These are phyloP conservation scores for Hystrix brachyura DNA, from an alignment of 2,113 vertebrate genomes.

Conservation along the genomic window DNA sequence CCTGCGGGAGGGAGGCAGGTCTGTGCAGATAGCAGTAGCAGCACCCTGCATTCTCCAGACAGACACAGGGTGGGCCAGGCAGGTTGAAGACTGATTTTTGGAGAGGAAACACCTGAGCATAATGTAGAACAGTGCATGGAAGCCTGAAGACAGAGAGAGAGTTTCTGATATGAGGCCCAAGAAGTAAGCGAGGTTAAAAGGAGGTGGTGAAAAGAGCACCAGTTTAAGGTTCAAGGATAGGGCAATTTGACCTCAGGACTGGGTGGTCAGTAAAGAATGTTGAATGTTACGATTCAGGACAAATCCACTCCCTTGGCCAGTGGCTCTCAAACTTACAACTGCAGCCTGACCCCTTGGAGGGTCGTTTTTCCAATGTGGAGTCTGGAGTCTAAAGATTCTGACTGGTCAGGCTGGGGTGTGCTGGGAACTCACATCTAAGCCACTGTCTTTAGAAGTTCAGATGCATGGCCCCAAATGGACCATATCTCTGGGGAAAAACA, in stretches of 20 bases:
- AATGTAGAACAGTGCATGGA: background rate
- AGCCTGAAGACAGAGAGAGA: background rate
- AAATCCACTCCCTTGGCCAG: background rate
- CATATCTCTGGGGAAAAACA: background rate
- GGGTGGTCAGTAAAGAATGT: too few species aligned
- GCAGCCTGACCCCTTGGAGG: background rate
- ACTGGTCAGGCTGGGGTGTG: too few species aligned
- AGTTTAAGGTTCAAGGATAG: too few species aligned
- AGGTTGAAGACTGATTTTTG: background rate
- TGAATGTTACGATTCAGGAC: background rate
- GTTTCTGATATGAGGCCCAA: background rate
- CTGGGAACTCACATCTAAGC: background rate
- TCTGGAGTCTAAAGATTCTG: background rate
- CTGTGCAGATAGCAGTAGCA: fast-evolving
- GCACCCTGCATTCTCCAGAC: background rate
- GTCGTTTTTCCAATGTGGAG: background rate
- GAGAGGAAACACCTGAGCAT: background rate
- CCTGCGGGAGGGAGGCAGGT: background rate
- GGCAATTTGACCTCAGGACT: too few species aligned
- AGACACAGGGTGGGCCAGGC: fast-evolving
- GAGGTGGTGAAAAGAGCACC: too few species aligned
- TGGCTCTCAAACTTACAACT: background rate
- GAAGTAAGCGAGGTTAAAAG: background rate
- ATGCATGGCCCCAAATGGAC: background rate
- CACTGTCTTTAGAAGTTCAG: background rate